Conservation (phyloP, 2,113 vertebrate genomes). For the Cathartes aura region DNA sequence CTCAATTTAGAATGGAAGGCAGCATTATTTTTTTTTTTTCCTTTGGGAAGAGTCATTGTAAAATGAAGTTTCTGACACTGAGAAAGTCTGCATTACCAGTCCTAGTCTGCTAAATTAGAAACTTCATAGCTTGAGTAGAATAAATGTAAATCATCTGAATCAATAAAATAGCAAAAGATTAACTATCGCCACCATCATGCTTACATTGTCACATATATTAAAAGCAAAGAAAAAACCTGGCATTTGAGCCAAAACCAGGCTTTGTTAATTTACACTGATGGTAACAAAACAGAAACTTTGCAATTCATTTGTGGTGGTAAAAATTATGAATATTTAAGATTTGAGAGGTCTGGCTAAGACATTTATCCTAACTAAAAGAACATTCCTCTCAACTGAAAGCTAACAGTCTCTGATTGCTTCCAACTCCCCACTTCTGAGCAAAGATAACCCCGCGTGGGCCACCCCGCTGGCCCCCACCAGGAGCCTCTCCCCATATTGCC, state of each 20-base stretch:
- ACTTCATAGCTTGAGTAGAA: not conserved
- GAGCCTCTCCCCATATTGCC: not conserved
- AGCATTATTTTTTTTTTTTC: fast-evolving
- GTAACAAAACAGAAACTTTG: not conserved
- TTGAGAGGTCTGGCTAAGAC: not conserved
- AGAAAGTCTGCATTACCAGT: not conserved
- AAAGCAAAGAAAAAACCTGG: not conserved
- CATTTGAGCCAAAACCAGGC: not conserved
- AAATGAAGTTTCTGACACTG: not conserved
- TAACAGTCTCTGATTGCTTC: not conserved
- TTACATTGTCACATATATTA: not conserved
- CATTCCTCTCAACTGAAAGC: not conserved
- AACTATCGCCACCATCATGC: not conserved
- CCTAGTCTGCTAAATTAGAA: not conserved
- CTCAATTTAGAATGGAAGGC: not conserved
- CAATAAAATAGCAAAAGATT: not conserved
- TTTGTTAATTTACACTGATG: not conserved
- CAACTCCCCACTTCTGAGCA: not conserved
- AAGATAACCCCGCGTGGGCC: not conserved
- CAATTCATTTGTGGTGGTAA: not conserved
- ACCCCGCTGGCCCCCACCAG: not conserved
- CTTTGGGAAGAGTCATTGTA: not conserved
- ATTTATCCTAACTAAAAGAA: not conserved
- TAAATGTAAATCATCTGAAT: not conserved
- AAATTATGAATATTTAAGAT: not conserved